These are phyloP conservation scores for Ranitomeya variabilis DNA, from an alignment of 2,113 vertebrate species.

Conservation along the genomic window DNA sequence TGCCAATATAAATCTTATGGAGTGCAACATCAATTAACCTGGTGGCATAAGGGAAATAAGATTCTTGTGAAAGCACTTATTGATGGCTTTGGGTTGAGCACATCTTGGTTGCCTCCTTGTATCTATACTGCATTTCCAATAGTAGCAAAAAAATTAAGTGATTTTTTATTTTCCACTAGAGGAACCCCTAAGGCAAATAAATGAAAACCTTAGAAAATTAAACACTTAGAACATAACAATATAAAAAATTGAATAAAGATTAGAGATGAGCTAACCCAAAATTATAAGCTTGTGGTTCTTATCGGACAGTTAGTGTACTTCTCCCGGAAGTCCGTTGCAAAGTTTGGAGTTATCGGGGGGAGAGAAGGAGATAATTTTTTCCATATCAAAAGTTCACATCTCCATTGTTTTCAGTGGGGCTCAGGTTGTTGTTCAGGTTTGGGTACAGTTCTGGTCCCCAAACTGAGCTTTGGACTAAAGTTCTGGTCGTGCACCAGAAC, in stretches of 20 bases:
- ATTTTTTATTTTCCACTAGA: not conserved
- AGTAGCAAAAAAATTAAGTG: not conserved
- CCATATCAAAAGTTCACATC: too few relatives aligned
- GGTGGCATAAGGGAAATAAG: constrained; percentile 22
- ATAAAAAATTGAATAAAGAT: not conserved
- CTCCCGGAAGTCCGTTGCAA: too few relatives aligned
- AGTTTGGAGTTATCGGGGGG: too few relatives aligned
- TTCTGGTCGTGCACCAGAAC: too few relatives aligned
- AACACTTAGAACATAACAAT: not conserved
- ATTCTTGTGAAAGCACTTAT: constrained; percentile 20
- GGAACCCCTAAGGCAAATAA: constrained; percentile 45
- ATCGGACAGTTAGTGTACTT: too few relatives aligned
- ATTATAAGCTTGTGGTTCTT: too few relatives aligned
- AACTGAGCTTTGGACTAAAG: too few relatives aligned
- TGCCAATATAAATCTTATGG: constrained; percentile 53
- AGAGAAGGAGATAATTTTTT: too few relatives aligned
- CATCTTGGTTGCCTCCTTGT: not conserved
- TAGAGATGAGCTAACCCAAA: too few relatives aligned
- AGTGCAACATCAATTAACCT: constrained; percentile 52
- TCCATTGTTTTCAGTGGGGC: too few relatives aligned
- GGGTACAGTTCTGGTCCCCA: too few relatives aligned
- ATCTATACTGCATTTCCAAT: constrained; percentile 23
- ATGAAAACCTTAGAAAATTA: not conserved
- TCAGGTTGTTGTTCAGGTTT: too few relatives aligned
- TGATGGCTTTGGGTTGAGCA: not conserved